A percentile compares a stretch with the other conserved stretches of the same genome.
Evolutionary conservation across 2,888 invertebrate species (phyloP).

Genomic region (Leptopterna dolabrata): DNA sequence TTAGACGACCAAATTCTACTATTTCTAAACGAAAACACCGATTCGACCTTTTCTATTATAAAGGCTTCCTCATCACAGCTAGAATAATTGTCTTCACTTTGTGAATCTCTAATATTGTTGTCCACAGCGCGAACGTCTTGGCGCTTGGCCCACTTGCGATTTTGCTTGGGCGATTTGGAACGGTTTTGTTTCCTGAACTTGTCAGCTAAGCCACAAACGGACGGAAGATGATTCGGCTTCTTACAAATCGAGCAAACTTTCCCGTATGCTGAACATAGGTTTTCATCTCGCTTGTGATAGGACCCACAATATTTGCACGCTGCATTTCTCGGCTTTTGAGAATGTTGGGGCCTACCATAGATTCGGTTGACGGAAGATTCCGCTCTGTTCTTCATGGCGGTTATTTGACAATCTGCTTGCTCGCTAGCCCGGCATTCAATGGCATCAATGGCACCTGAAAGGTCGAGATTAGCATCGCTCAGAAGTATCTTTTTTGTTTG

Average conservation of each 20-base stretch:
- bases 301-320: not conserved
- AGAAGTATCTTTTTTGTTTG: not conserved
- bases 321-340: not conserved
- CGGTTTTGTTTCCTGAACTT: no score
- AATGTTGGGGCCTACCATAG: not conserved
- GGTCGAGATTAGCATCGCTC: not conserved
- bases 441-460: not conserved
- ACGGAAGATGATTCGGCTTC: not conserved
- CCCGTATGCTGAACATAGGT: not conserved
- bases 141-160: not conserved
- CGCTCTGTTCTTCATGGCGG: not conserved
- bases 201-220: not conserved
- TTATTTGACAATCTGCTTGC: not conserved
- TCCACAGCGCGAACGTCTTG: not conserved
- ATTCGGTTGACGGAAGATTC: not conserved
- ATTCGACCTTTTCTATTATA: not conserved
- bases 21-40: no score
- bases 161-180: not conserved
- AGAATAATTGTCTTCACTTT: no score
- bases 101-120: no score
- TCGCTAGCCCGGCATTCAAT: not conserved
- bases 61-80: slow-evolving; percentile 7
- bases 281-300: not conserved
- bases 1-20: not conserved
- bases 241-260: not conserved